Conservation (phyloP, 2,797 vertebrate species). For the Tachyglossus aculeatus region DNA sequence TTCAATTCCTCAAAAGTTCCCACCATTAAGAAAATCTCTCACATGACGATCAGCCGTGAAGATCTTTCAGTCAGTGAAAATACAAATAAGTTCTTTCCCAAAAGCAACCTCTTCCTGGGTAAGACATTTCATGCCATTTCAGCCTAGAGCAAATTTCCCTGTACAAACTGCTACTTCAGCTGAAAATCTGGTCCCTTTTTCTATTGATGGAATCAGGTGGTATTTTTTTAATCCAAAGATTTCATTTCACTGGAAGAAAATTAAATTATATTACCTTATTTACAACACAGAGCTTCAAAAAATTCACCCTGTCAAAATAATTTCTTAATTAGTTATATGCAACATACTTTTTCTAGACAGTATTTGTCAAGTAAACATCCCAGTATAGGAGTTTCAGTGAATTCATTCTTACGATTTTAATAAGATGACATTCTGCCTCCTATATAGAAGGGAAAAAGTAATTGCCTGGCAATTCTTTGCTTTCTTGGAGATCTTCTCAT, state of each 20-base stretch:
- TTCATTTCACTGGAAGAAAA: slow-evolving; percentile 63
- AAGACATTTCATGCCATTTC: slow-evolving; percentile 43
- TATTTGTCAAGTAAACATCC: slow-evolving; percentile 68
- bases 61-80: slow-evolving; percentile 25
- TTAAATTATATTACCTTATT: slow-evolving; percentile 68
- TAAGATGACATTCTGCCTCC: slow-evolving; percentile 59
- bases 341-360: slow-evolving; percentile 67
- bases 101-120: slow-evolving; percentile 45
- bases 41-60: slow-evolving; percentile 26
- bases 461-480: slow-evolving; percentile 49
- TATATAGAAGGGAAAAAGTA: slow-evolving; percentile 28
- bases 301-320: slow-evolving; percentile 70
- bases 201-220: slow-evolving; percentile 56
- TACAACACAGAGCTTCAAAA: slow-evolving; percentile 65
- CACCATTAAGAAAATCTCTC: too few relatives aligned
- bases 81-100: slow-evolving; percentile 12
- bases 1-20: too few relatives aligned
- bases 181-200: slow-evolving; percentile 45
- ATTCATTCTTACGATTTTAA: slow-evolving; percentile 68
- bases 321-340: slow-evolving; percentile 75
- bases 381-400: slow-evolving; percentile 59
- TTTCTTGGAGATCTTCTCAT: slow-evolving; percentile 58
- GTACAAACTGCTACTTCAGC: slow-evolving; percentile 56
- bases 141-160: slow-evolving; percentile 33
- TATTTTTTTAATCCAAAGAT: slow-evolving; percentile 45